Conservation (phyloP, 1,140 invertebrate species). For the Acromyrmex heyeri region DNA sequence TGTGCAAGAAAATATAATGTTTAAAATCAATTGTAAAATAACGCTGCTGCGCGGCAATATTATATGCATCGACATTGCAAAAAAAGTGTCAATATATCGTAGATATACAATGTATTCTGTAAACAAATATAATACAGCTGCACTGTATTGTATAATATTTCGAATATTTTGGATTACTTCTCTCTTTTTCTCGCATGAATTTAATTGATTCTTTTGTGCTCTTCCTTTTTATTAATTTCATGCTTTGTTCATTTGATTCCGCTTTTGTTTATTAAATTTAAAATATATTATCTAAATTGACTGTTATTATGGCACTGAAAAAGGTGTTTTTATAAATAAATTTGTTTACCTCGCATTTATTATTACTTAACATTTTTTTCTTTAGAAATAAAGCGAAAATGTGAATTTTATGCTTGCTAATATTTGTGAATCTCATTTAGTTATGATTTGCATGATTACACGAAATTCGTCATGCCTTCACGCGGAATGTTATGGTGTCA, state of each 20-base stretch:
- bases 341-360: background rate
- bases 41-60: background rate
- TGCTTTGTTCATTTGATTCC: background rate
- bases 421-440: constrained; percentile 44
- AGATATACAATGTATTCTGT: background rate
- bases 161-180: background rate
- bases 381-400: background rate
- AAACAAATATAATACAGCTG: background rate
- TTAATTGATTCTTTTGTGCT: constrained; percentile 10
- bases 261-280: constrained; percentile 6
- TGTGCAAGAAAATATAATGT: constrained; percentile 17
- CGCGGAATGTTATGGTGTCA: constrained; percentile 54
- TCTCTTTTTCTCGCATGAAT: background rate
- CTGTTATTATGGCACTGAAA: background rate
- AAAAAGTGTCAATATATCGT: constrained; percentile 29
- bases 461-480: constrained; percentile 55
- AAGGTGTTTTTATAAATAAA: constrained; percentile 10
- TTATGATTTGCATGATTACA: constrained; percentile 50
- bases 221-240: constrained; percentile 13
- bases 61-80: constrained; percentile 3
- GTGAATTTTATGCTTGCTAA: background rate
- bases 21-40: constrained; percentile 57
- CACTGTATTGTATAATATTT: constrained; percentile 1
- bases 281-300: background rate
- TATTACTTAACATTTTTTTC: background rate